A percentile compares a stretch with the other conserved stretches of the same genome.
Conservation (phyloP, 2,888 invertebrate genomes). For the Phrixothrix hirtus region DNA sequence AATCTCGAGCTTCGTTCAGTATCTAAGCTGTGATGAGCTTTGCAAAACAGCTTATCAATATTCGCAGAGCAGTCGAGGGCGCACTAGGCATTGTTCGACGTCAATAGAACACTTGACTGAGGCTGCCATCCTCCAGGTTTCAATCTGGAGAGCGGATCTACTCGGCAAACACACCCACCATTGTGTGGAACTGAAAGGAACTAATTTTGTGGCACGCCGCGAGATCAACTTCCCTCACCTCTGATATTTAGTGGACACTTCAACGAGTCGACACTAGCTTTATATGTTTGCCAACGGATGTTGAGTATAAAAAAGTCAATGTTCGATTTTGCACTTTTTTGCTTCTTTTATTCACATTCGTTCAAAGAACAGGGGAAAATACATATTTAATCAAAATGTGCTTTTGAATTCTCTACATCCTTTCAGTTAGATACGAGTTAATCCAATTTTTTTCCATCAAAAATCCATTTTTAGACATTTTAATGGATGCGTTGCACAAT, state of each 20-base stretch:
- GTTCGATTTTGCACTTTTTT: background rate
- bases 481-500: too few relatives aligned
- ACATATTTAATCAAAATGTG: too few relatives aligned
- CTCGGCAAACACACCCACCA: conserved; percentile 41
- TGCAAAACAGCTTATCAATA: conserved; percentile 48
- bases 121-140: conserved; percentile 45
- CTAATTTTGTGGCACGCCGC: conserved; percentile 43
- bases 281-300: conserved; percentile 34
- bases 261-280: conserved; percentile 24
- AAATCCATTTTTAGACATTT: too few relatives aligned
- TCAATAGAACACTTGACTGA: conserved; percentile 47
- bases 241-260: conserved; percentile 32
- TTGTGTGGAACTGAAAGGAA: conserved; percentile 43
- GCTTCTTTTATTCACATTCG: too few relatives aligned
- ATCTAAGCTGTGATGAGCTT: conserved; percentile 40
- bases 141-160: conserved; percentile 43
- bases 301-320: conserved; percentile 10
- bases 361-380: too few relatives aligned
- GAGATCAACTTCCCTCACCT: conserved; percentile 41
- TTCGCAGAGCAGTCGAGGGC: conserved; percentile 44
- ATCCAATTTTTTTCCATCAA: too few relatives aligned
- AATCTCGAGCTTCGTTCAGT: conserved; percentile 20
- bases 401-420: too few relatives aligned
- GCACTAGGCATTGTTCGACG: conserved; percentile 41
- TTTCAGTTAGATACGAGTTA: too few relatives aligned